Evolutionary conservation across 2,113 vertebrate genomes (phyloP), one percentile per base, ranked within the genome.

Genomic region (Piaya cayana): DNA sequence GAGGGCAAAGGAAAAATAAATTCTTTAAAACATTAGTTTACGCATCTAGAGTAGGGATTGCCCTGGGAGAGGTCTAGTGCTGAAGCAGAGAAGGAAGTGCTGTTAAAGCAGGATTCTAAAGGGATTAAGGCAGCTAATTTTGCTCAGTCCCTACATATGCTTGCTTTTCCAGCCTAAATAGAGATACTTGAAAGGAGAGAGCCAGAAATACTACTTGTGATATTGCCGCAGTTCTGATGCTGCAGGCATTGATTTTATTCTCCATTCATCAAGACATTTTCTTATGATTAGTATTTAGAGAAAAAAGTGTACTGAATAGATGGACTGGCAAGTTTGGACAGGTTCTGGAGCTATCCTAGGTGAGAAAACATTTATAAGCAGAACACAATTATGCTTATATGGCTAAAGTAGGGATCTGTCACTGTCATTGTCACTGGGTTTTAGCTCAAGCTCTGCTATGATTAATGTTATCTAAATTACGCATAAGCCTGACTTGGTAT

Each of bases 391-490:
- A 76, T 8, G 17, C 45, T 82, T 85, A 76, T 32, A 21, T 37
- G 18, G 49, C 49, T 91, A 42, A 36, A 93, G 49, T 32, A 84
- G 72, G 9, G 53, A 91, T 50, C 58, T 93, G 60, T 85, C 90
- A 71, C 43, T 64, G 88, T 86, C 86, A 78, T 39, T 62, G 47
- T 84, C 17, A 3, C 56, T 8, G 13, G 49, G 58, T 72, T 94
- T 95, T 89, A 95, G 39, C 65, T 86, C 65, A 86, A 58, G 49
- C 36, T 95, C 49, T 71, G 60, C 58, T 79, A 25, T 91, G 80
- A 90, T 93, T 93, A 91, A 60, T 86, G 72, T 84, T 92, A 71
- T 62, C 30, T 81, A 59, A 93, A 75, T 88, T 64, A 50, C 4
- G 0, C 43, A 25, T 89, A 94, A 77, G n/a, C 50, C 83, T 86